Evolutionary conservation across 2,797 vertebrate genomes (phyloP).

Genomic region (Karalla daura): DNA sequence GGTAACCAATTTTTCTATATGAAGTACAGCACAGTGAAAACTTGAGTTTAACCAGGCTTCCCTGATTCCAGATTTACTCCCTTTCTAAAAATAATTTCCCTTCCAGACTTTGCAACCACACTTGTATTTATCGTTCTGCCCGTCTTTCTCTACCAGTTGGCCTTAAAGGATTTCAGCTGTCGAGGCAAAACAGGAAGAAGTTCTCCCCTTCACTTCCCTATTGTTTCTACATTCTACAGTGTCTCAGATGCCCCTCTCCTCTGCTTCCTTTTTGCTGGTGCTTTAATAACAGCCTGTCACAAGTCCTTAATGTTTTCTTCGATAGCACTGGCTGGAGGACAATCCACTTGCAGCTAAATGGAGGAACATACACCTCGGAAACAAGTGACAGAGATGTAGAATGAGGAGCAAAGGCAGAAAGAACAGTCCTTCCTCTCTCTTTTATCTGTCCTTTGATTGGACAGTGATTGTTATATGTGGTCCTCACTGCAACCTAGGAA

Average conservation of each 20-base stretch:
- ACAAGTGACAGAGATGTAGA: neutral
- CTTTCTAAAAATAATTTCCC: slow-evolving; percentile 12
- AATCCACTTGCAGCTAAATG: slow-evolving; percentile 56
- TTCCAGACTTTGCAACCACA: slow-evolving; percentile 3
- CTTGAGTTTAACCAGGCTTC: no score
- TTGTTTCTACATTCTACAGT: slow-evolving; percentile 23
- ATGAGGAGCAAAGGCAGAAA: neutral
- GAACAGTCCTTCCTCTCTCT: neutral
- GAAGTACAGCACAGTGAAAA: no score
- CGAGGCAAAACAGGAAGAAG: slow-evolving; percentile 22
- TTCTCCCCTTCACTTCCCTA: slow-evolving; percentile 1
- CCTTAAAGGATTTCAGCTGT: slow-evolving; percentile 17
- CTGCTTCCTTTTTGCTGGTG: slow-evolving; percentile 16
- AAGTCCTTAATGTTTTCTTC: slow-evolving; percentile 59
- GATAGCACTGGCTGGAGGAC: slow-evolving; percentile 40
- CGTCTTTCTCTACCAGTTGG: neutral
- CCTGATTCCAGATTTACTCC: slow-evolving; percentile 10
- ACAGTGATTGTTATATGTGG: slow-evolving; percentile 66
- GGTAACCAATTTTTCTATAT: no score
- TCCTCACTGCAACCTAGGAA: slow-evolving; percentile 25
- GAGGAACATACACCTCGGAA: slow-evolving; percentile 35
- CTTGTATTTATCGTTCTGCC: neutral
- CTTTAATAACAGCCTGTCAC: slow-evolving; percentile 72
- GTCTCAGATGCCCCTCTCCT: neutral
- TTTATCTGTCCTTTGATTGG: slow-evolving; percentile 40